Percentiles rank a stretch among this genome's conserved stretches.
These are phyloP conservation scores for Boloria euphrosyne DNA, from an alignment of 2,888 invertebrate genomes.

Conservation along the genomic window DNA sequence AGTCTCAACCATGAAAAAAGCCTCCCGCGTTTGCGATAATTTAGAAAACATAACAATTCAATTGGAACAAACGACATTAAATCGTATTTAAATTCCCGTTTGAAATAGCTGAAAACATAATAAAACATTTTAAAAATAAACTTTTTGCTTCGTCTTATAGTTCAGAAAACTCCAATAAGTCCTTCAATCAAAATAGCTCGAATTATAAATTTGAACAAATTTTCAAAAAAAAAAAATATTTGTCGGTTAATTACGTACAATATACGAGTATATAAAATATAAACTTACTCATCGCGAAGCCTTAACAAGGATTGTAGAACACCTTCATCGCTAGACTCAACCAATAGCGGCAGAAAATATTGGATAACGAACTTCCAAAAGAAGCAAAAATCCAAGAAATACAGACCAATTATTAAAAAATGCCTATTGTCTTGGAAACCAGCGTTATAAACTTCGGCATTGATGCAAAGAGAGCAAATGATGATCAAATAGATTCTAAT, in stretches of 20 bases:
- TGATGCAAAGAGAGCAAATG: constrained; percentile 56
- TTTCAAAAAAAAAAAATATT: too few relatives aligned
- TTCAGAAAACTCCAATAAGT: too few relatives aligned
- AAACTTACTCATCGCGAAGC: constrained; percentile 50
- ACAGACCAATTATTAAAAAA: constrained; percentile 50
- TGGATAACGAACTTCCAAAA: constrained; percentile 57
- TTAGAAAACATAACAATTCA: constrained; percentile 51
- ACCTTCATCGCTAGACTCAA: constrained; percentile 41
- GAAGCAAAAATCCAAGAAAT: constrained; percentile 60
- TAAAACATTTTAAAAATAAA: not conserved
- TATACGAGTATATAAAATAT: not conserved
- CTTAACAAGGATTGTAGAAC: constrained; percentile 44
- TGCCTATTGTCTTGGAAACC: constrained; percentile 60
- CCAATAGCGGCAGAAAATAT: constrained; percentile 49
- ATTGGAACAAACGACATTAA: constrained; percentile 59
- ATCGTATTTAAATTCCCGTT: constrained; percentile 59
- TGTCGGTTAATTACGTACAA: too few relatives aligned
- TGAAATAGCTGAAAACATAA: constrained; percentile 54
- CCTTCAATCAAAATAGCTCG: too few relatives aligned
- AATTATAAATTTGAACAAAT: too few relatives aligned
- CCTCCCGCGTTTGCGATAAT: constrained; percentile 42
- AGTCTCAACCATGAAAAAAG: constrained; percentile 59
- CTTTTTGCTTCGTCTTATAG: too few relatives aligned
- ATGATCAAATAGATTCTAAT: constrained; percentile 56
- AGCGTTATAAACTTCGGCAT: constrained; percentile 62